Evolutionary conservation across 2,113 vertebrate genomes (phyloP).

Genomic region (Glareola pratincola): DNA sequence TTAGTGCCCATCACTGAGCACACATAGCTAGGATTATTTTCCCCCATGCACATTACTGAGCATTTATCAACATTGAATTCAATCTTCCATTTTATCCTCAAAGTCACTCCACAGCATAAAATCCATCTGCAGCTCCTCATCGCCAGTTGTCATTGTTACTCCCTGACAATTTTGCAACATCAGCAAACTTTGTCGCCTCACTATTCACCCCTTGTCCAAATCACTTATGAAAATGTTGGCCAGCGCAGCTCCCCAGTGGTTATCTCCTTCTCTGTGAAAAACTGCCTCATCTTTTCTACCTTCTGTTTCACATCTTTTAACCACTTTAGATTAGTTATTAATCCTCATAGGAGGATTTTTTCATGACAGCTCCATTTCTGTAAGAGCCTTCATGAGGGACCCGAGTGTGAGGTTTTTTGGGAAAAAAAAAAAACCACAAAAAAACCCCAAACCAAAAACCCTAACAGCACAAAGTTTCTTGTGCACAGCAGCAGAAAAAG

Average conservation of each 20-base stretch:
- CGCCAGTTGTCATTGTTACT: not conserved
- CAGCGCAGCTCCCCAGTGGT: not conserved
- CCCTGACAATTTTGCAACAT: not conserved
- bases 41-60: not conserved
- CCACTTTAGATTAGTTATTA: not conserved
- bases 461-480: not conserved
- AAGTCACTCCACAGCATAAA: constrained; percentile 1
- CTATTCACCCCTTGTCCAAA: not conserved
- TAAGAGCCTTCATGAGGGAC: not conserved
- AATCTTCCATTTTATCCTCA: not conserved
- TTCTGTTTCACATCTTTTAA: constrained; percentile 3
- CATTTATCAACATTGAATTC: not conserved
- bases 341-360: not conserved
- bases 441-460: no score
- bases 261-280: not conserved
- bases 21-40: not conserved
- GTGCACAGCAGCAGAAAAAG: not conserved
- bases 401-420: not conserved
- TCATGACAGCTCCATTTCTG: not conserved
- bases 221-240: not conserved
- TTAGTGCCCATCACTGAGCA: not conserved
- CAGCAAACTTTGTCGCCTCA: constrained; percentile 5
- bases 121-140: not conserved
- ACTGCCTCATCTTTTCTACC: not conserved
- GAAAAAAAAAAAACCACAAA: not conserved